Percentiles rank a stretch among this genome's conserved stretches.
Evolutionary conservation across 37 sponge, comb jelly and placozoan species (phyloP).

Genomic region (Agelas oroides): DNA sequence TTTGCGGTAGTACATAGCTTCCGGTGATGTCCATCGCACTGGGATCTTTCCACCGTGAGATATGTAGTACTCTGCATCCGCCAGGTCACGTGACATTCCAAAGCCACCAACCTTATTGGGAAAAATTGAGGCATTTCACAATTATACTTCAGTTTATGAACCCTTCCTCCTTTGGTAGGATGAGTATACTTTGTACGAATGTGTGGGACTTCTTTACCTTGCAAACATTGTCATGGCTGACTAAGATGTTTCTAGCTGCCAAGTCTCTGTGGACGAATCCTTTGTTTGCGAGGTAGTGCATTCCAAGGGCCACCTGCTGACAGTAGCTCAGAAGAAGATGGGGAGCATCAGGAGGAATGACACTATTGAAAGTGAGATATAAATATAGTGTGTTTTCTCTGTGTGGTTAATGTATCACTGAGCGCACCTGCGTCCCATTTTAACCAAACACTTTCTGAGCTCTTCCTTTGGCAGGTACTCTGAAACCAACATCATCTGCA

Average conservation of each 20-base stretch:
- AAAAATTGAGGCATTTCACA: too few species aligned
- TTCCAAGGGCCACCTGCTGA: slow-evolving; percentile 71
- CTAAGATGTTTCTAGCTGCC: slow-evolving; percentile 79
- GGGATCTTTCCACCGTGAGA: slow-evolving; percentile 25
- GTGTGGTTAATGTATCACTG: not conserved
- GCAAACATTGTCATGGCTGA: slow-evolving; percentile 50
- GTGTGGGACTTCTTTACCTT: too few species aligned
- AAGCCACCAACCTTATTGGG: slow-evolving; percentile 44
- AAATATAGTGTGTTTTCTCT: not conserved
- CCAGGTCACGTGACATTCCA: slow-evolving; percentile 35
- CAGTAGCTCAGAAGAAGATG: slow-evolving; percentile 47
- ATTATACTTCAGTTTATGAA: too few species aligned
- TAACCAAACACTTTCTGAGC: slow-evolving; percentile 38
- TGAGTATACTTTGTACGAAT: too few species aligned
- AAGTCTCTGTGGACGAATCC: slow-evolving; percentile 80
- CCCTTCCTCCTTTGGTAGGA: too few species aligned
- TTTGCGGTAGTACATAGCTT: slow-evolving; percentile 37
- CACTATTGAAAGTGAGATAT: not conserved
- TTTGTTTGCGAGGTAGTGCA: slow-evolving; percentile 75
- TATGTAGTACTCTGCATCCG: slow-evolving; percentile 18
- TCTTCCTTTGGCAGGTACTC: slow-evolving; percentile 67
- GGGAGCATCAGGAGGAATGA: slow-evolving; percentile 2
- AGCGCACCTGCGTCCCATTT: slow-evolving; percentile 36
- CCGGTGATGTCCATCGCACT: slow-evolving; percentile 55
- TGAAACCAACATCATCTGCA: slow-evolving; percentile 52